These are phyloP conservation scores for Euclidia mi DNA, from an alignment of 2,888 invertebrate species.

Conservation along the genomic window DNA sequence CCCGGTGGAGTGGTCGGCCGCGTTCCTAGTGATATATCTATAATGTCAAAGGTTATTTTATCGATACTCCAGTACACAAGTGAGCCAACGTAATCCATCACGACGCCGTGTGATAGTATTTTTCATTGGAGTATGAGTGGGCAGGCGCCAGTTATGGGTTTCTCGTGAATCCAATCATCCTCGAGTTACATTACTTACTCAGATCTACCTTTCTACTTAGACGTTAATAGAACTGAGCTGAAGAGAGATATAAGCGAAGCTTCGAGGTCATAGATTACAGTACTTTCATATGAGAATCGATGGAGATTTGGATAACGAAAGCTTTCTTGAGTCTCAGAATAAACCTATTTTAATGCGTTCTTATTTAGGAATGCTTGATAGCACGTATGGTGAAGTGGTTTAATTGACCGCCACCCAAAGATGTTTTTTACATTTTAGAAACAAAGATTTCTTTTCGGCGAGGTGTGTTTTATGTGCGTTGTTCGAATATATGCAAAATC, in stretches of 20 bases:
- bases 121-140: slow-evolving; percentile 42
- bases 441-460: slow-evolving; percentile 17
- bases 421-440: too few species aligned
- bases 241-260: slow-evolving; percentile 23
- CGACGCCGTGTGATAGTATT: slow-evolving; percentile 46
- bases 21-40: slow-evolving; percentile 31
- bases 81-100: slow-evolving; percentile 55
- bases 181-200: slow-evolving; percentile 33
- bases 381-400: slow-evolving; percentile 58
- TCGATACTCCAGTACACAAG: slow-evolving; percentile 36
- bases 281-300: slow-evolving; percentile 49
- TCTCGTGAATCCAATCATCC: slow-evolving; percentile 42
- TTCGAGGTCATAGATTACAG: slow-evolving; percentile 48
- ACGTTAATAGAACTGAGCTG: slow-evolving; percentile 31
- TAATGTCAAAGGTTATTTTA: slow-evolving; percentile 58
- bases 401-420: slow-evolving; percentile 32
- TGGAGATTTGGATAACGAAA: slow-evolving; percentile 59
- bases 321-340: slow-evolving; percentile 55
- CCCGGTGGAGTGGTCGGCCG: slow-evolving; percentile 11
- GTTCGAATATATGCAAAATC: too few species aligned
- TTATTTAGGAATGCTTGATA: slow-evolving; percentile 53
- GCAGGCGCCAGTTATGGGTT: slow-evolving; percentile 37
- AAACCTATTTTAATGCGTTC: slow-evolving; percentile 63
- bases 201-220: slow-evolving; percentile 31
- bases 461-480: too few species aligned